Evolutionary conservation across 2,888 invertebrate species (phyloP).

Genomic region (Lasioglossum lativentre): DNA sequence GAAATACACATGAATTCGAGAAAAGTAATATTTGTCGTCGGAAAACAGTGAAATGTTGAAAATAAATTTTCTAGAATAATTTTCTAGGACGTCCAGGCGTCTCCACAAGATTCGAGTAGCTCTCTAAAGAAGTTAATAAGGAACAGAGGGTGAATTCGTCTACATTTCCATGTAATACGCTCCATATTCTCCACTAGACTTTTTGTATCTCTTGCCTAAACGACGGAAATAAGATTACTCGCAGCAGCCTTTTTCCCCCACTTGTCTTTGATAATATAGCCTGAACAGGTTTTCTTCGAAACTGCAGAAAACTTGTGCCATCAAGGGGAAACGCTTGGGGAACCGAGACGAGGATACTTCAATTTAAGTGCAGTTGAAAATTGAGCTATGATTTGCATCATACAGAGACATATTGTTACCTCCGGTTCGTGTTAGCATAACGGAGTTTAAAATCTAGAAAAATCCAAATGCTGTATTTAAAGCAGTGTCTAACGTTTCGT

Average conservation of each 20-base stretch:
- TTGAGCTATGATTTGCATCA: not conserved
- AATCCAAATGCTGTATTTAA: not conserved
- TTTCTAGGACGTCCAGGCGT: not conserved
- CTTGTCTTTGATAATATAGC: slow-evolving; percentile 20
- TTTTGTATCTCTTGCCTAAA: not conserved
- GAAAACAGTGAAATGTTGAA: not conserved
- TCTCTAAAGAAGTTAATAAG: not conserved
- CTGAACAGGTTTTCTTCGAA: slow-evolving; percentile 27
- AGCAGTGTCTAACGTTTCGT: not conserved
- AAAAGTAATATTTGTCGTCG: not conserved
- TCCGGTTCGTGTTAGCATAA: not conserved
- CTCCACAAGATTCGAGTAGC: not conserved
- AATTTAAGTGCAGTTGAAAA: not conserved
- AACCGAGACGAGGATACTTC: slow-evolving; percentile 9
- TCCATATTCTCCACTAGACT: not conserved
- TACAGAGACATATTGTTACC: not conserved
- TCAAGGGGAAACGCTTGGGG: not conserved
- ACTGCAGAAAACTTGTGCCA: slow-evolving; percentile 45
- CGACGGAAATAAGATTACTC: slow-evolving; percentile 19
- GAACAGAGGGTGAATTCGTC: not conserved
- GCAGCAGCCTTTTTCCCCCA: slow-evolving; percentile 21
- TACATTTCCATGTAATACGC: not conserved
- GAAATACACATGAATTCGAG: too few relatives aligned
- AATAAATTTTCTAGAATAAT: not conserved
- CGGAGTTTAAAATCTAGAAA: not conserved